Evolutionary conservation across 2,113 vertebrate species (phyloP).

Genomic region (Rissa tridactyla): DNA sequence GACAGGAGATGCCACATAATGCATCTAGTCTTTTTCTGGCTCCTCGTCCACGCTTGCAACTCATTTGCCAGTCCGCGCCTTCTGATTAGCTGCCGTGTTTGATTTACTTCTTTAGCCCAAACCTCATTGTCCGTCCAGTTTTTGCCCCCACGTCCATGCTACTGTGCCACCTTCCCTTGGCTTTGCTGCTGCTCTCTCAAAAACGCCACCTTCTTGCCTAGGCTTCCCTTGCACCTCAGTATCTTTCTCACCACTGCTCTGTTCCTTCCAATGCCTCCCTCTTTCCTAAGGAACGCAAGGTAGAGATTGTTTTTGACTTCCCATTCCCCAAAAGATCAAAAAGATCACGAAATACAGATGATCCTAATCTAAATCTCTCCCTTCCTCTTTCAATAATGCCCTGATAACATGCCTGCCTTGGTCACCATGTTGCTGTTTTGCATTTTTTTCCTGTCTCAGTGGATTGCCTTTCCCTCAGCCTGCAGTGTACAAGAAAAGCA

Average conservation of each 20-base stretch:
- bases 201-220: background rate
- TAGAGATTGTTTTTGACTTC: background rate
- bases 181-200: background rate
- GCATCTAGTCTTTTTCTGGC: background rate
- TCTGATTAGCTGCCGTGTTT: background rate
- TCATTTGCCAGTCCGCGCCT: background rate
- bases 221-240: background rate
- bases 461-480: background rate
- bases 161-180: background rate
- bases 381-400: background rate
- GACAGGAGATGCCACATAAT: background rate
- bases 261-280: background rate
- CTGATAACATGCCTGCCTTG: background rate
- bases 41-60: background rate
- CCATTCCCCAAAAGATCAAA: background rate
- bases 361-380: background rate
- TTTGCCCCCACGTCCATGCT: background rate
- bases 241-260: background rate
- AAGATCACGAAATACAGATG: background rate
- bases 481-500: background rate
- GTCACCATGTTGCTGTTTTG: background rate
- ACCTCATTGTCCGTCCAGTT: background rate
- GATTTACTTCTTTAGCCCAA: background rate
- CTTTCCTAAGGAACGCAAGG: background rate
- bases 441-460: background rate